Conservation (phyloP, 2,113 vertebrate genomes). For the Indicator maculatus region DNA sequence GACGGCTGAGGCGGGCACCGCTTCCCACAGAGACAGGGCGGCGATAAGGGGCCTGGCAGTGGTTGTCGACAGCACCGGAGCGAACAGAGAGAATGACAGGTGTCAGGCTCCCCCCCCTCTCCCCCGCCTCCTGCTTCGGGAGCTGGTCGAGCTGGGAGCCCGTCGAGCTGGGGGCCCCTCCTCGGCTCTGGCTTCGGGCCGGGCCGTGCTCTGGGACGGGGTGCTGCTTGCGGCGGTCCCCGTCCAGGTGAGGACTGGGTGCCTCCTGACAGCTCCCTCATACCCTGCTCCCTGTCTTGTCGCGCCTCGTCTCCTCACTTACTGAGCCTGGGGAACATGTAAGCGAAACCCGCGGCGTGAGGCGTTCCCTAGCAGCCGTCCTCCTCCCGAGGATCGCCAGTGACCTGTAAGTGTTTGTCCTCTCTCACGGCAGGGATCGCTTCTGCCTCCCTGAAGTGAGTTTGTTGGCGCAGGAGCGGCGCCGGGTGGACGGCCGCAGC, state of each 20-base stretch:
- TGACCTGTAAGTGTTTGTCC: constrained; percentile 7
- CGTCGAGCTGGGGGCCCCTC: background rate
- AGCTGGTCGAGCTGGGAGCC: background rate
- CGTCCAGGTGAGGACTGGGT: background rate
- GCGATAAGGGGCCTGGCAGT: background rate
- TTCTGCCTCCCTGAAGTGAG: background rate
- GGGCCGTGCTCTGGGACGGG: background rate
- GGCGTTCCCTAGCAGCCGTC: background rate
- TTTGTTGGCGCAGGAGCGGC: constrained; percentile 49
- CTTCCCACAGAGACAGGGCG: background rate
- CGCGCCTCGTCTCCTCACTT: background rate
- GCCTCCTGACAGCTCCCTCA: background rate
- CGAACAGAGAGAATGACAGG: constrained; percentile 27
- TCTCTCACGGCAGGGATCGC: constrained; percentile 47
- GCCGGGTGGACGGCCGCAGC: constrained; percentile 50
- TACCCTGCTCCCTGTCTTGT: background rate
- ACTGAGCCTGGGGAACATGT: constrained; percentile 39
- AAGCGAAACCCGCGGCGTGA: constrained; percentile 8
- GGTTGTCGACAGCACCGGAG: background rate
- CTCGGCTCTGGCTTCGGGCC: background rate
- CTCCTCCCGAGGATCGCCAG: background rate
- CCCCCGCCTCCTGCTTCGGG: no score
- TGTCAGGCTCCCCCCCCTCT: background rate
- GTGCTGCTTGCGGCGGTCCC: background rate
- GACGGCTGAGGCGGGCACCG: background rate